These are phyloP conservation scores for Melozone crissalis DNA, from an alignment of 2,113 vertebrate species.

Conservation along the genomic window DNA sequence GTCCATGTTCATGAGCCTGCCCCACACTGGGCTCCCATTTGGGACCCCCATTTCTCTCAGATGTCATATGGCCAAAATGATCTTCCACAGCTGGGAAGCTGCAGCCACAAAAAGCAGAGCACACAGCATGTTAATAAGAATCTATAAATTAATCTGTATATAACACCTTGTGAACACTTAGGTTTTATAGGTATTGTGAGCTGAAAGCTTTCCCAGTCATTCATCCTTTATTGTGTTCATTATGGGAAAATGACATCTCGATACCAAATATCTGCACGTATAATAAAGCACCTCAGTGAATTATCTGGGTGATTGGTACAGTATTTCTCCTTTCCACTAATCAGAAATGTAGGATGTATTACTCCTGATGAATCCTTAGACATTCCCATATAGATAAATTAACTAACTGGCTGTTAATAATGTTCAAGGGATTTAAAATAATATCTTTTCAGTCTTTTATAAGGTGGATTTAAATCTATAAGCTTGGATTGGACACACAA, in stretches of 20 bases:
- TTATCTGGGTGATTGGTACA: conserved; percentile 55
- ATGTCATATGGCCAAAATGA: background rate
- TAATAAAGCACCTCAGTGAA: conserved; percentile 65
- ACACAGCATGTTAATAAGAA: conserved; percentile 37
- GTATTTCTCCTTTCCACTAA: conserved; percentile 62
- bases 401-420: conserved; percentile 60
- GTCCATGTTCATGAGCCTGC: background rate
- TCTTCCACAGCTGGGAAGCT: conserved; percentile 11
- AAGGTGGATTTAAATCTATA: conserved; percentile 20
- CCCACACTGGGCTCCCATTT: background rate
- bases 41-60: background rate
- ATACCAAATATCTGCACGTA: conserved; percentile 50
- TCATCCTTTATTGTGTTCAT: conserved; percentile 71
- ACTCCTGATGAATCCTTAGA: conserved; percentile 58
- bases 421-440: conserved; percentile 41
- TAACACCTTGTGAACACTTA: conserved; percentile 62
- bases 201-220: conserved; percentile 60
- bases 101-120: conserved; percentile 13
- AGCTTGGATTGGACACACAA: background rate
- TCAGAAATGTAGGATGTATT: conserved; percentile 54
- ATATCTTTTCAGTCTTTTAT: conserved; percentile 32
- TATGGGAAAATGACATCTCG: conserved; percentile 55
- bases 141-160: conserved; percentile 68
- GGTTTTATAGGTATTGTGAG: conserved; percentile 61
- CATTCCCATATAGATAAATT: conserved; percentile 47